phyloP scores from a whole-genome alignment of 1,140 invertebrate species.

The Battus philenor region DNA sequence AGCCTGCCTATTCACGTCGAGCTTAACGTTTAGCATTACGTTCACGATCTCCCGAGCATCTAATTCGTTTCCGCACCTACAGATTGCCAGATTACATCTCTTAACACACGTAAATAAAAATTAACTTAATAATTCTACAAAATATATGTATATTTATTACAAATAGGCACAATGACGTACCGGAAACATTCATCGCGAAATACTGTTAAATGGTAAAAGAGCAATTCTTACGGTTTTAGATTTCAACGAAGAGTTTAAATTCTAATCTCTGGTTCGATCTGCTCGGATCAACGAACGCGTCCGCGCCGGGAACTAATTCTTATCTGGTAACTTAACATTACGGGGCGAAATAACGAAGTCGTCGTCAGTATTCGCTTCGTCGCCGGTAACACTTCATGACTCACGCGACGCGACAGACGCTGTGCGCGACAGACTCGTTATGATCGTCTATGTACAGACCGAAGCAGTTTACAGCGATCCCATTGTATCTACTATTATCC shows the following conservation, averaged over 20 bases:
- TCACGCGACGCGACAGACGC: too few relatives aligned
- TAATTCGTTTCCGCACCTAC: slow-evolving; percentile 37
- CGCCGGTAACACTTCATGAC: slow-evolving; percentile 66
- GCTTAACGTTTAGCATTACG: slow-evolving; percentile 43
- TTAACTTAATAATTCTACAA: slow-evolving; percentile 68
- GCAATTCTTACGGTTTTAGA: slow-evolving; percentile 63
- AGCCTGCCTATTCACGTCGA: slow-evolving; percentile 42
- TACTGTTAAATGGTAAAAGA: slow-evolving; percentile 70
- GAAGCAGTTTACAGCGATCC: slow-evolving; percentile 70
- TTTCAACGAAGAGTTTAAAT: slow-evolving; percentile 67
- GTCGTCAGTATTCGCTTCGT: slow-evolving; percentile 60
- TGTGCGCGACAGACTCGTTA: too few relatives aligned
- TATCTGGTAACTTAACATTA: slow-evolving; percentile 75
- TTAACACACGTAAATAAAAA: slow-evolving; percentile 69
- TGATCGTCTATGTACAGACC: slow-evolving; percentile 62
- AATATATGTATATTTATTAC: slow-evolving; percentile 65
- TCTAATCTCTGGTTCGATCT: slow-evolving; percentile 65
- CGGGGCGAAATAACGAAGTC: slow-evolving; percentile 69
- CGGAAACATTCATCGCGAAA: slow-evolving; percentile 73
- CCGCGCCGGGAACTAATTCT: slow-evolving; percentile 67
- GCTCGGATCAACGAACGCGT: slow-evolving; percentile 46
- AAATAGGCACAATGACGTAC: slow-evolving; percentile 59
- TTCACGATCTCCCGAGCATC: slow-evolving; percentile 63
- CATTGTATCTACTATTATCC: slow-evolving; percentile 25
- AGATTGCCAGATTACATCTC: slow-evolving; percentile 61